Percentiles rank a stretch among this genome's conserved stretches.
Evolutionary conservation across 2,797 vertebrate species (phyloP).

Genomic region (Oreortyx pictus): DNA sequence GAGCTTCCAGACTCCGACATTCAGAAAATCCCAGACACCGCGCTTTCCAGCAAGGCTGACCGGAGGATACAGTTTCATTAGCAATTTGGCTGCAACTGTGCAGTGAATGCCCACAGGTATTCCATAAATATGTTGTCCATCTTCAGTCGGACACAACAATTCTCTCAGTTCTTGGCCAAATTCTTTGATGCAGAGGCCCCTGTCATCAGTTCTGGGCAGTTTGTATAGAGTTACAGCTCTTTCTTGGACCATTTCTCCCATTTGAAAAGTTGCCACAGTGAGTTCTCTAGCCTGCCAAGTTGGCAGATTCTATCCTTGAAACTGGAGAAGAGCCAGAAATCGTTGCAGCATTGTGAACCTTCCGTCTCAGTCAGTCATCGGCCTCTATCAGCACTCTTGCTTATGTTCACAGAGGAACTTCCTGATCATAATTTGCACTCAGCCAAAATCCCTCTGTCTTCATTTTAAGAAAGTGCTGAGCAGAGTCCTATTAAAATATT

Average conservation of each 20-base stretch:
- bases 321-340: slow-evolving; percentile 78
- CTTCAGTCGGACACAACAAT: slow-evolving; percentile 51
- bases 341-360: slow-evolving; percentile 69
- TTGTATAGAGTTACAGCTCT: slow-evolving; percentile 79
- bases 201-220: slow-evolving; percentile 76
- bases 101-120: slow-evolving; percentile 58
- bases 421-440: slow-evolving; percentile 61
- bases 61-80: slow-evolving; percentile 55
- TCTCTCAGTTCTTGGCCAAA: slow-evolving; percentile 65
- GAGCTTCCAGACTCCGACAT: not conserved
- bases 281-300: slow-evolving; percentile 78
- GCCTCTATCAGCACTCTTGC: slow-evolving; percentile 71
- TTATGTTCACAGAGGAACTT: slow-evolving; percentile 53
- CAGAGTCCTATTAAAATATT: slow-evolving; percentile 47
- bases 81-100: slow-evolving; percentile 65
- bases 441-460: slow-evolving; percentile 56
- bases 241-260: slow-evolving; percentile 76
- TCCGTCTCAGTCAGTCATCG: slow-evolving; percentile 74
- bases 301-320: slow-evolving; percentile 74
- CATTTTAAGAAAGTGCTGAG: slow-evolving; percentile 61
- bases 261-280: slow-evolving; percentile 82
- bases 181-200: slow-evolving; percentile 69
- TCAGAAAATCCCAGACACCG: slow-evolving; percentile 38
- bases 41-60: slow-evolving; percentile 24
- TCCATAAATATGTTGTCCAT: slow-evolving; percentile 51